Conservation (phyloP, 2,888 invertebrate species). For the Celastrina argiolus region DNA sequence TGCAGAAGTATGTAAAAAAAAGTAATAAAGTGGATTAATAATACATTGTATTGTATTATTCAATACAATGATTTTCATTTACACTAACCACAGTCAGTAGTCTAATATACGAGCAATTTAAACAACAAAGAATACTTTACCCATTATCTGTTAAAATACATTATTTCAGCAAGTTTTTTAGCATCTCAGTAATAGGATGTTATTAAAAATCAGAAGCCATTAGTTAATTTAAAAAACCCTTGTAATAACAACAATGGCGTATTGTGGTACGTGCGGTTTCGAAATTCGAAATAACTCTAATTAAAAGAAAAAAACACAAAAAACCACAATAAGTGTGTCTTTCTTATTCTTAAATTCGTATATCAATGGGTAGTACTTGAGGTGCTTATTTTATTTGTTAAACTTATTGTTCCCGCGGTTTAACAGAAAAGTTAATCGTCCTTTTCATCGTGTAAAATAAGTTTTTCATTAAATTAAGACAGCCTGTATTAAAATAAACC, state of each 20-base stretch:
- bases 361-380: neutral
- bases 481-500: too few species aligned
- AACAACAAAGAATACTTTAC: neutral
- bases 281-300: slow-evolving; percentile 40
- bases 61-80: neutral
- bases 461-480: too few species aligned
- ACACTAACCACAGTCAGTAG: slow-evolving; percentile 2
- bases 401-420: neutral
- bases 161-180: slow-evolving; percentile 5
- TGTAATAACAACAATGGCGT: slow-evolving; percentile 46
- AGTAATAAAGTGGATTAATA: too few species aligned
- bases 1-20: too few species aligned
- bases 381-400: neutral
- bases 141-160: slow-evolving; percentile 4
- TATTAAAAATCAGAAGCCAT: slow-evolving; percentile 15
- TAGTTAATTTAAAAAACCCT: slow-evolving; percentile 37
- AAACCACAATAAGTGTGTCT: slow-evolving; percentile 46
- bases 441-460: slow-evolving; percentile 19
- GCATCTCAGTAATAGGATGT: neutral
- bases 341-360: slow-evolving; percentile 28
- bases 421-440: neutral
- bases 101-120: neutral
- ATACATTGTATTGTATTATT: neutral
- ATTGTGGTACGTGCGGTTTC: slow-evolving; percentile 13
- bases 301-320: slow-evolving; percentile 41